These are phyloP conservation scores for Calliopum simillimum DNA, from an alignment of 2,888 invertebrate species.

Conservation along the genomic window DNA sequence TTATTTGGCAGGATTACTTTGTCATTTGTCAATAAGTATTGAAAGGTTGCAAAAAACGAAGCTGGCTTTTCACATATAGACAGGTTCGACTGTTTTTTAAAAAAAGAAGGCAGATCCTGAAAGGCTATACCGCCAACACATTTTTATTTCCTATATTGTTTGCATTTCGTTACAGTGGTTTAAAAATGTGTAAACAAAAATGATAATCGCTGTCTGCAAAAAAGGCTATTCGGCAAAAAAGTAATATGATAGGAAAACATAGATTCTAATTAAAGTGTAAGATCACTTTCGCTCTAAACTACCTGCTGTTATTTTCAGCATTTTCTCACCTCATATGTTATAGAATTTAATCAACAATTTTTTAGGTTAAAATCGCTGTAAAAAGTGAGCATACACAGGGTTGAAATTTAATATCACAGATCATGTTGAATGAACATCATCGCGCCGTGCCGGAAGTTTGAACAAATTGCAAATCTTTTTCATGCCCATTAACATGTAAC, in stretches of 20 bases:
- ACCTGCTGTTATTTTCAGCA: conserved; percentile 16
- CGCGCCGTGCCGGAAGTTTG: conserved; percentile 21
- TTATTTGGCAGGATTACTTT: conserved; percentile 54
- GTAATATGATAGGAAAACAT: no score
- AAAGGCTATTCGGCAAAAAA: not conserved
- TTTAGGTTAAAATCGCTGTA: not conserved
- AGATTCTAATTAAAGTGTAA: no score
- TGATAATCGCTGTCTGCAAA: not conserved
- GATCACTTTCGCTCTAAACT: conserved; percentile 15
- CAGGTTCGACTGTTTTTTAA: not conserved
- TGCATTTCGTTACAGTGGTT: conserved; percentile 28
- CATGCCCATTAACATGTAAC: not conserved
- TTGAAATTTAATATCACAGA: conserved; percentile 29
- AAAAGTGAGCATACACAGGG: not conserved
- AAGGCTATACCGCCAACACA: not conserved
- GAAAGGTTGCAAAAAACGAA: conserved; percentile 51
- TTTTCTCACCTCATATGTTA: conserved; percentile 22
- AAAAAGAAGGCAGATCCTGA: not conserved
- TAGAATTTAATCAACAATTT: not conserved
- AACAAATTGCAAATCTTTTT: conserved; percentile 20
- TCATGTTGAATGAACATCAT: not conserved
- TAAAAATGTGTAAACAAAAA: conserved; percentile 5
- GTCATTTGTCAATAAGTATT: no score
- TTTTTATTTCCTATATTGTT: conserved; percentile 9
- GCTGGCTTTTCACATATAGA: conserved; percentile 36